Base-by-base conservation (phyloP, 2,888 invertebrate species). In the Macrosoma leucophasiata region DNA sequence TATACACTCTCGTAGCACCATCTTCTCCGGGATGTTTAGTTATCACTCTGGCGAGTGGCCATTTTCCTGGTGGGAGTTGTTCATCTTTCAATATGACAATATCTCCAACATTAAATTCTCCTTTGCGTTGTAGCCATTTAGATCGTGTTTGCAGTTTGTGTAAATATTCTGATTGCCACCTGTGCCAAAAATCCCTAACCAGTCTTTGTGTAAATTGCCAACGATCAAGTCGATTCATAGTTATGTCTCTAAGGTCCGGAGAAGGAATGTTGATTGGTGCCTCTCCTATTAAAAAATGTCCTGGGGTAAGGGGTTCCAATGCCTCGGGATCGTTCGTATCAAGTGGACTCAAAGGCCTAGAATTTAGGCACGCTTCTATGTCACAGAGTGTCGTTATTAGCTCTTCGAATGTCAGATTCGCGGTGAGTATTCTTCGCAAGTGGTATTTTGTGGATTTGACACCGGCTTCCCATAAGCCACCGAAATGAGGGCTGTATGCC, bases 391-490 rank as follows among this genome's bases (percentile, higher is more conserved):
- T 35, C 14, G 39, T 39, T 3, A 32, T 7, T 13, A 35, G 24
- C 23, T 39, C 39, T 32, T 39, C 35, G 4, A 26, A 39, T 10
- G 35, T 39, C 19, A 39, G 20, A 21, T 36, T 40, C 2, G 21
- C 24, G 13, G 10, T 30, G n/a, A 25, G 7, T 9, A 45, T 25
- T 10, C 34, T 33, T 32, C 36, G 33, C n/a, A 53, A 24, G 19
- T 50, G 43, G 3, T 33, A 27, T 33, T 55, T 55, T 0, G 46
- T 26, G 2, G 49, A 51, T 22, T 45, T 44, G 2, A 48, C 42
- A 7, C 41, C 46, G 1, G 47, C 43, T 22, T 52, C 50, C 48
- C 49, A 52, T 4, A 52, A 26, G 1, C 55, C 52, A 12, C 46
- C 50, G 15, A 46, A 47, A 22, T 48, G 41, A 4, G 51, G 40